Evolutionary conservation across 2,888 invertebrate genomes (phyloP).

Genomic region (Osmoderma eremita): DNA sequence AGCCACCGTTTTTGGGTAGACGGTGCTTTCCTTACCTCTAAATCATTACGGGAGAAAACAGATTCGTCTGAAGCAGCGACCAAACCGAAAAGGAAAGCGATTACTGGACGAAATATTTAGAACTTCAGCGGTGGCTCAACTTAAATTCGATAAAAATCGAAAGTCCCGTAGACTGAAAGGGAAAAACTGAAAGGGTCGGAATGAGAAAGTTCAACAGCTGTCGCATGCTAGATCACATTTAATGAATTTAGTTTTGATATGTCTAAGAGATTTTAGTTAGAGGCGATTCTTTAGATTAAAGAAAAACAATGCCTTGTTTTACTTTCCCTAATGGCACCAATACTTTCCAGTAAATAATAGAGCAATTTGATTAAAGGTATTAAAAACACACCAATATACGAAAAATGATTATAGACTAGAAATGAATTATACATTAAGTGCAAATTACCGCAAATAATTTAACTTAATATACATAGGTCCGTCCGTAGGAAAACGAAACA

Average conservation of each 20-base stretch:
- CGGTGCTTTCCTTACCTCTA: constrained; percentile 17
- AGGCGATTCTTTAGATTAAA: too few relatives aligned
- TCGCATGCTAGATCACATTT: constrained; percentile 13
- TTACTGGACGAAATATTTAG: constrained; percentile 9
- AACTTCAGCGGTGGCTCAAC: constrained; percentile 10
- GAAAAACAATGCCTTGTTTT: too few relatives aligned
- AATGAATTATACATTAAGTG: too few relatives aligned
- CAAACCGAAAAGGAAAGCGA: constrained; percentile 21
- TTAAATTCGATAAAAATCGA: constrained; percentile 29
- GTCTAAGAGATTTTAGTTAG: not conserved
- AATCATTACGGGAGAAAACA: constrained; percentile 21
- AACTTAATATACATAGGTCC: too few relatives aligned
- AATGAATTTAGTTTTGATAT: not conserved
- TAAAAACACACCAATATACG: too few relatives aligned
- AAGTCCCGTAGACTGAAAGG: constrained; percentile 18
- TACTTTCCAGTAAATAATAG: too few relatives aligned
- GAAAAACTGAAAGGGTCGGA: constrained; percentile 18
- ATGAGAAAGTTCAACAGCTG: constrained; percentile 30
- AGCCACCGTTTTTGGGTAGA: constrained; percentile 7
- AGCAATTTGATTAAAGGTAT: too few relatives aligned
- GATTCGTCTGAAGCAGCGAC: not conserved
- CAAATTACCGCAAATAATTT: too few relatives aligned
- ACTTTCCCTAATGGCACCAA: too few relatives aligned
- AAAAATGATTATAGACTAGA: too few relatives aligned
- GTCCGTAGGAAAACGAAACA: too few relatives aligned